Conservation (phyloP, 2,113 vertebrate genomes). For the Cromileptes altivelis region DNA sequence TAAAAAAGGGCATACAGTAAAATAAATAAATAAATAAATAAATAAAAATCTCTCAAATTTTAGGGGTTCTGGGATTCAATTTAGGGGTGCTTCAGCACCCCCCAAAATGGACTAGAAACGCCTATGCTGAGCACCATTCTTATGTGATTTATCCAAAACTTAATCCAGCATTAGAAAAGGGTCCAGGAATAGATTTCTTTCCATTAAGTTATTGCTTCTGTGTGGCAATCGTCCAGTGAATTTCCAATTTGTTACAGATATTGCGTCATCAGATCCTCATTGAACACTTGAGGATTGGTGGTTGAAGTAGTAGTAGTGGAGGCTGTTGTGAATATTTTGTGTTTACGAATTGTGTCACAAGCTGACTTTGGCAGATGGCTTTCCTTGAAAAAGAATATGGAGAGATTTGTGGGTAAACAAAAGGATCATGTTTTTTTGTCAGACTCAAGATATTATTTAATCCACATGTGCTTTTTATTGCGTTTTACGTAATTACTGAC, state of each 20-base stretch:
- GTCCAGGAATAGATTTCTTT: conserved; percentile 10
- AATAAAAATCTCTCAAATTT: too few species aligned
- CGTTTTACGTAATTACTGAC: conserved; percentile 12
- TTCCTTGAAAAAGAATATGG: background rate
- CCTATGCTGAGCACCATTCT: background rate
- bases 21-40: too few species aligned
- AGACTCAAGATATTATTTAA: conserved; percentile 11
- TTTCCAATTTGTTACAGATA: conserved; percentile 14
- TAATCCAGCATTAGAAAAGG: background rate
- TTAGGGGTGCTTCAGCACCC: too few species aligned
- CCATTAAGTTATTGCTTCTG: conserved; percentile 14
- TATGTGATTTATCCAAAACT: background rate
- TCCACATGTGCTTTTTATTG: conserved; percentile 31
- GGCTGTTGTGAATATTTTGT: background rate
- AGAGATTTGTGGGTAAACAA: background rate
- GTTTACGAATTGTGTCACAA: background rate
- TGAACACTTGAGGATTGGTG: conserved; percentile 6
- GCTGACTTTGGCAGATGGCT: conserved; percentile 8
- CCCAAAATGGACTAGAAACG: too few species aligned
- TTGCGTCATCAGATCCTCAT: background rate
- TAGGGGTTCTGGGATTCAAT: too few species aligned
- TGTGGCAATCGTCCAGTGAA: background rate
- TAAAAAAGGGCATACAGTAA: too few species aligned
- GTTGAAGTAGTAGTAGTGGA: background rate
- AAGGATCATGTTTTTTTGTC: background rate